Conservation (phyloP, 2,888 invertebrate genomes). For the Eupithecia vulgata region DNA sequence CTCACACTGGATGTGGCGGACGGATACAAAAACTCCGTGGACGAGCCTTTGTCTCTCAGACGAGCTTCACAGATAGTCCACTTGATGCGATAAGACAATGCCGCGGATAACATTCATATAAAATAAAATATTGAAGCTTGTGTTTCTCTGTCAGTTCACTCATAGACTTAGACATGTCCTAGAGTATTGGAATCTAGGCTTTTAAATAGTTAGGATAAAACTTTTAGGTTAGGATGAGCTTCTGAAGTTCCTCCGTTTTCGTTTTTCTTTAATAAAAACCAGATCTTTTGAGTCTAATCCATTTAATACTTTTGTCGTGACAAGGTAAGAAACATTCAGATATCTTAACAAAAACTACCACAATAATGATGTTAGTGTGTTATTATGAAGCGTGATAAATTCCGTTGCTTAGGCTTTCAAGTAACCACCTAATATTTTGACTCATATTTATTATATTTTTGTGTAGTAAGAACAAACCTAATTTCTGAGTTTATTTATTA, state of each 20-base stretch:
- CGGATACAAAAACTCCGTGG: conserved; percentile 33
- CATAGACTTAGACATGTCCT: background rate
- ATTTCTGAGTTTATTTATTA: background rate
- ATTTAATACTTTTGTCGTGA: background rate
- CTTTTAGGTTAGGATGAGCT: background rate
- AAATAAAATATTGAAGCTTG: conserved; percentile 1
- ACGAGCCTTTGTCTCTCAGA: conserved; percentile 17
- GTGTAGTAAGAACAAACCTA: background rate
- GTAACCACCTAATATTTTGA: background rate
- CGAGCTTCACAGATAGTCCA: conserved; percentile 21
- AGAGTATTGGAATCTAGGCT: background rate
- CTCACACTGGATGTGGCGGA: conserved; percentile 8
- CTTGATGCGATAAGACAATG: conserved; percentile 13
- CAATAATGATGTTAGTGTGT: background rate
- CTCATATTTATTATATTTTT: background rate
- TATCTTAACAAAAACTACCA: background rate
- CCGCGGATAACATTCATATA: conserved; percentile 4
- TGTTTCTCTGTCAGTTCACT: background rate
- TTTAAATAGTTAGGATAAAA: background rate
- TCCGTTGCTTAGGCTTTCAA: background rate
- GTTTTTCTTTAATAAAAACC: too few relatives aligned
- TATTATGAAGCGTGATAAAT: background rate
- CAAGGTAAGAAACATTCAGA: background rate
- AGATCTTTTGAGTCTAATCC: too few relatives aligned
- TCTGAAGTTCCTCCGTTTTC: too few relatives aligned